Base-by-base conservation (phyloP, 2,888 invertebrate species). In the Lagria hirta region DNA sequence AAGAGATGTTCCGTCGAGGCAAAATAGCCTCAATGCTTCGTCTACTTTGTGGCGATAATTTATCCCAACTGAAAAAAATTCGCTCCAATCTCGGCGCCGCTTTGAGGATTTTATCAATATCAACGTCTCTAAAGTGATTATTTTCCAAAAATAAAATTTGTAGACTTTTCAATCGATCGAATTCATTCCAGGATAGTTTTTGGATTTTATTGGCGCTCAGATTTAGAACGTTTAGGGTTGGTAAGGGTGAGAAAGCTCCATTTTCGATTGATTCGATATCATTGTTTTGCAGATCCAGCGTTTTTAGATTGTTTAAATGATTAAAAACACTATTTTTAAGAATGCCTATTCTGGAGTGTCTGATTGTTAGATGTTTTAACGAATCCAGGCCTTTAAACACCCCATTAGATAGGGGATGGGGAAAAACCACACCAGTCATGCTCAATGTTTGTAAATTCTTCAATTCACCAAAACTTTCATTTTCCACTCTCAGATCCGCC, bases 171-270 rank as follows among this genome's bases (percentile, higher is more conserved):
- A 43, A 23, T 1, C 22, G 35, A 5, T 35, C 17, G 10, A 35
- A 43, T 12, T 43, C 43, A 4, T 27, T 12, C 41, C 41, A 33
- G 0, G 20, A 33, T 17, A 43, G 18, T 5, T 23, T 35, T 4
- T 8, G 32, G n/a, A 52, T 15, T n/a, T 42, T 41, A 26, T 50
- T 51, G 22, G 47, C 30, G 15, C 28, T 30, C 30, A 46, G 41
- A 34, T 36, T 27, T 32, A 48, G 21, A 4, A 35, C 34, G 16
- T 43, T 34, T n/a, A 43, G n/a, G 22, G 27, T 11, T n/a, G 6
- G 3, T 3, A 43, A n/a, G 3, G 16, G 6, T 11, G 8, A 6
- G 16, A 43, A 43, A 16, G 13, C 21, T 2, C 18, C 33, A 12
- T 11, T 6, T 11, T 16, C 10, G 2, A 35, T 13, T 8, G 13